Evolutionary conservation across 2,797 vertebrate species (phyloP).

Genomic region (Luscinia luscinia): DNA sequence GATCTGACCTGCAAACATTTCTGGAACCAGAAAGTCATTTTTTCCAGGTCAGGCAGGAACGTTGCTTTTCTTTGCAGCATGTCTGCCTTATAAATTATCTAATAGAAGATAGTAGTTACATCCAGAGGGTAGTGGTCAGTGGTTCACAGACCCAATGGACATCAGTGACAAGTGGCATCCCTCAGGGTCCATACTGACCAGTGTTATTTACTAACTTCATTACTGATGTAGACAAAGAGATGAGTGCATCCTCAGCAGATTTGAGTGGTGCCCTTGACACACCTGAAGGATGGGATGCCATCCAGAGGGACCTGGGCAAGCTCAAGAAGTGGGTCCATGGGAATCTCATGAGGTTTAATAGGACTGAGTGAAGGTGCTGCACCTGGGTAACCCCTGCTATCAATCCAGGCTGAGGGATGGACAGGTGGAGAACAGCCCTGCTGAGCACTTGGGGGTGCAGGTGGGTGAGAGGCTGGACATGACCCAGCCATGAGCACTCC

Average conservation of each 20-base stretch:
- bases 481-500: no score
- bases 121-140: background rate
- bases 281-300: background rate
- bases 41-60: background rate
- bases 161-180: background rate
- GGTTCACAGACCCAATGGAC: background rate
- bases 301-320: background rate
- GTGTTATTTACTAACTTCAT: background rate
- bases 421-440: no score
- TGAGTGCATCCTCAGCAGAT: background rate
- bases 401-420: no score
- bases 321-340: rapidly evolving
- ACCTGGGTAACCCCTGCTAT: background rate
- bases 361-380: background rate
- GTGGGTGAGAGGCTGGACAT: no score
- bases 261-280: background rate
- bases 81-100: background rate
- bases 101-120: background rate
- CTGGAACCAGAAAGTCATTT: background rate
- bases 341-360: background rate
- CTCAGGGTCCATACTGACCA: background rate
- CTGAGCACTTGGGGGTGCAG: no score
- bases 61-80: background rate
- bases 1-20: background rate
- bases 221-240: background rate